These are phyloP conservation scores for Chalcosyrphus nemorum DNA, from an alignment of 2,888 invertebrate species.

Conservation along the genomic window DNA sequence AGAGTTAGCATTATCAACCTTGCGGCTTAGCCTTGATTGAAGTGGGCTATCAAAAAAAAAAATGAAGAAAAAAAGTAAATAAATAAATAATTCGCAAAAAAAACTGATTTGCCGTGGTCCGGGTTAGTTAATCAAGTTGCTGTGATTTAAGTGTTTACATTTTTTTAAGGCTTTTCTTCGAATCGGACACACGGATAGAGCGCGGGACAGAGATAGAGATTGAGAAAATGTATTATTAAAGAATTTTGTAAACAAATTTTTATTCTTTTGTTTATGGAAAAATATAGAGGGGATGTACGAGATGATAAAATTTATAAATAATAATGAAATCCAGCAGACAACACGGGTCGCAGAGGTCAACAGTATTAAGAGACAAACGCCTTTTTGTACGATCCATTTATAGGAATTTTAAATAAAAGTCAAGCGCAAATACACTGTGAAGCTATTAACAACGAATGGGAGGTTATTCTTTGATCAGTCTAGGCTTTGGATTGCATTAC, in stretches of 20 bases:
- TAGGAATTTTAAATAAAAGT: too few relatives aligned
- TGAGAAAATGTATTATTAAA: not conserved
- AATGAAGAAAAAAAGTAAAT: too few relatives aligned
- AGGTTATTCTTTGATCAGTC: too few relatives aligned
- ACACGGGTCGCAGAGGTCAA: not conserved
- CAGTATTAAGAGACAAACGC: not conserved
- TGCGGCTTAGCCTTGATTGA: conserved; percentile 27
- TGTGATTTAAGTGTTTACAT: conserved; percentile 1
- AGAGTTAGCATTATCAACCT: conserved; percentile 13
- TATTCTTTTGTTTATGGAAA: not conserved
- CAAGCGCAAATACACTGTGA: too few relatives aligned
- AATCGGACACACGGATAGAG: not conserved
- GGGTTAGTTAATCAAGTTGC: not conserved
- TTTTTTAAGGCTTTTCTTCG: not conserved
- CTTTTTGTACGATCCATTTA: not conserved
- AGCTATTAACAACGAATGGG: too few relatives aligned
- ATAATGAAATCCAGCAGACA: not conserved
- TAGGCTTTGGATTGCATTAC: too few relatives aligned
- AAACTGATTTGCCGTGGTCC: not conserved
- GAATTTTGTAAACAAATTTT: conserved; percentile 5
- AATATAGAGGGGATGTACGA: not conserved
- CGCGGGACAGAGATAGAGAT: not conserved
- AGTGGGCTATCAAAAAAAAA: conserved; percentile 28
- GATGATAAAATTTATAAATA: conserved; percentile 11
- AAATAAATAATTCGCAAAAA: conserved; percentile 5